Conservation (phyloP, 2,113 vertebrate species). For the Rhineura floridana region DNA sequence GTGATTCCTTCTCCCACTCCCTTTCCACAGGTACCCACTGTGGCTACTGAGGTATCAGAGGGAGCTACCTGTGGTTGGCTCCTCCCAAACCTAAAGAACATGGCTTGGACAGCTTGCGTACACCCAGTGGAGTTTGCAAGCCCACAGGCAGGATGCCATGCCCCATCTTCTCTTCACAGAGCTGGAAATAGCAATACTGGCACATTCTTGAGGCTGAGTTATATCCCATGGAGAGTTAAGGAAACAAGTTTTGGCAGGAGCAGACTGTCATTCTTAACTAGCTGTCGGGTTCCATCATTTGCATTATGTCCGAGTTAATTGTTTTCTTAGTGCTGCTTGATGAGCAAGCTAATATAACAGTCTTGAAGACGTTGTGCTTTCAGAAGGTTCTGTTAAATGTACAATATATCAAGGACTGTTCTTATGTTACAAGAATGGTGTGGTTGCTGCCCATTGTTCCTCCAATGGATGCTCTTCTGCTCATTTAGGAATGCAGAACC, state of each 20-base stretch:
- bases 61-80: background rate
- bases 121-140: rapidly evolving
- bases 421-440: background rate
- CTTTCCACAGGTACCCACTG: background rate
- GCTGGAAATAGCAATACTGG: background rate
- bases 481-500: background rate
- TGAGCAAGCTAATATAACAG: background rate
- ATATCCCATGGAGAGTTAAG: background rate
- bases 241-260: background rate
- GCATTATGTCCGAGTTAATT: background rate
- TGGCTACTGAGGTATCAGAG: background rate
- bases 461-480: background rate
- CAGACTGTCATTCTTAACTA: background rate
- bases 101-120: background rate
- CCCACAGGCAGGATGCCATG: background rate
- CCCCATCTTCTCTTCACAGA: background rate
- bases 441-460: background rate
- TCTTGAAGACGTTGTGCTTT: background rate
- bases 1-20: background rate
- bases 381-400: background rate
- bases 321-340: background rate
- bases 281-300: background rate
- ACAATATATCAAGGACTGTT: background rate
- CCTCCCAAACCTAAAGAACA: rapidly evolving
- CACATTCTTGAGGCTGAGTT: conserved; percentile 22